Base-by-base conservation (phyloP, 2,888 invertebrate species). In the Polymixis flavicincta region DNA sequence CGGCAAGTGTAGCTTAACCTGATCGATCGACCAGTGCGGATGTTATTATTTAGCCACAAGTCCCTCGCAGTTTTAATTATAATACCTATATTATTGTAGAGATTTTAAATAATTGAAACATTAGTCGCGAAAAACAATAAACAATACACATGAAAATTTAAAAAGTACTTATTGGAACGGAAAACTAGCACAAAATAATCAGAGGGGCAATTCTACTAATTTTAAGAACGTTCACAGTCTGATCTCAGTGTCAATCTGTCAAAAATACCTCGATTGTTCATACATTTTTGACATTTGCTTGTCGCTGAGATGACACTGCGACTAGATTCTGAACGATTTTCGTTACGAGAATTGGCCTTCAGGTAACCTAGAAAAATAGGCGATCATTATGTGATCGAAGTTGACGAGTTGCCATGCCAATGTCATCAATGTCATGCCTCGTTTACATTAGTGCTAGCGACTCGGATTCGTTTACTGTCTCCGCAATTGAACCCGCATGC, bases 381-480 rank as follows among this genome's bases (percentile, higher is more conserved):
- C 42, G 45, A 32, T 55, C 19, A 57, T 78, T 71, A 71, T 60
- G 54, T 66, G 79, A 79, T 65, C 28, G 59, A 64, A 67, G 52
- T 64, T 68, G 67, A 65, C 54, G 54, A 60, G 72, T 68, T 65
- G 59, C 55, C 68, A 77, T 72, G 69, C 25, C 64, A n/a, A n/a
- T n/a, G n/a, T n/a, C 66, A 79, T 54, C 45, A 37, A 37, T 57
- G 66, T 61, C 37, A 79, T 65, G 81, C 54, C 52, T 54, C 69
- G 65, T 79, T 80, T 74, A 55, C 50, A 63, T 59, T 57, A 63
- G 52, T 45, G 70, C 61, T 13, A 67, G 71, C 66, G 42, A 71
- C n/a, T 72, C 48, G 48, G 61, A 25, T 71, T 75, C 55, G 70
- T 61, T 32, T 65, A 54, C 78, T 57, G 57, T 69, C 69, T 78